Conservation (phyloP, 2,888 invertebrate species). For the Orthosia gracilis region DNA sequence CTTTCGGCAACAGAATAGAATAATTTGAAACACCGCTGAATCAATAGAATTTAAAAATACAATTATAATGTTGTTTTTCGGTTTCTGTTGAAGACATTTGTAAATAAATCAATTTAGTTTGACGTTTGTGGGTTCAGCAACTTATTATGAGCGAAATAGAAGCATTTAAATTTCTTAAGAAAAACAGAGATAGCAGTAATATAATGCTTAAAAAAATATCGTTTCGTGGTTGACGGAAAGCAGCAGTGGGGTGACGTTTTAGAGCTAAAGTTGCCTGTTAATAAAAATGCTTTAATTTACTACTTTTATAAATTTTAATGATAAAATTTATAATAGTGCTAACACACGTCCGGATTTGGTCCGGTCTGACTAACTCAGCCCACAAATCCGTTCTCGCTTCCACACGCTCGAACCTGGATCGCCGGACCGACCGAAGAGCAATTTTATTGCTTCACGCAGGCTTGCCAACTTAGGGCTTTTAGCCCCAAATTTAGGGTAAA, state of each 20-base stretch:
- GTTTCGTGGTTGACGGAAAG: not conserved
- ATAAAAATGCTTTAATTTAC: constrained; percentile 1
- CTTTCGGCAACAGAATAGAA: constrained; percentile 15
- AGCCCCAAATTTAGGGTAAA: too few species aligned
- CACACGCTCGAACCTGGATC: too few species aligned
- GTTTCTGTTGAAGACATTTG: constrained; percentile 30
- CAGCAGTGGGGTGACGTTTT: not conserved
- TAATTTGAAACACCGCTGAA: constrained; percentile 23
- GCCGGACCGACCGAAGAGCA: too few species aligned
- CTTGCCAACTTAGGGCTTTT: too few species aligned
- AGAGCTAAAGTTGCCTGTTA: constrained; percentile 6
- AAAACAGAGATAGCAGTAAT: constrained; percentile 19
- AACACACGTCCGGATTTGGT: too few species aligned
- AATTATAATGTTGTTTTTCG: constrained; percentile 34
- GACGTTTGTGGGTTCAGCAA: not conserved
- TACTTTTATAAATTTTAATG: too few species aligned
- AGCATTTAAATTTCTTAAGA: not conserved
- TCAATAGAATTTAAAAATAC: constrained; percentile 34
- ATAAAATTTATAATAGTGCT: too few species aligned
- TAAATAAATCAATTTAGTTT: constrained; percentile 45
- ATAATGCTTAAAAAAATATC: constrained; percentile 3
- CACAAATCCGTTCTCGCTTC: too few species aligned
- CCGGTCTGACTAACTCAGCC: too few species aligned
- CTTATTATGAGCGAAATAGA: not conserved
- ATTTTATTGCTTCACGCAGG: too few species aligned